Base-by-base conservation (phyloP, 2,113 vertebrate genomes). In the Eulemur rufifrons region DNA sequence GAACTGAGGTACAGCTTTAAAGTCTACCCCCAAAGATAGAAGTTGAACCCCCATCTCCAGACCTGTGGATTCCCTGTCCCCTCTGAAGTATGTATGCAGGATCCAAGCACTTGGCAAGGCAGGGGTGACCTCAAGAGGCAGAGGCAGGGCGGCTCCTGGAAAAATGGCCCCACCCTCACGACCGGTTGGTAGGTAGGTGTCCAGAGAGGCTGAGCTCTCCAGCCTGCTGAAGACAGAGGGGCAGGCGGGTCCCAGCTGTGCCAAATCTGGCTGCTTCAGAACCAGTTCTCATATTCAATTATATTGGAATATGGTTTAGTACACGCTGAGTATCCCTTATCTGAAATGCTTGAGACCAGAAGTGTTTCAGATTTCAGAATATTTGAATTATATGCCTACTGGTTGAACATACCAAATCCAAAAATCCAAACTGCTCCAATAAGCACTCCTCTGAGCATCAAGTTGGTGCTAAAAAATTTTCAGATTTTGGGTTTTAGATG, bases 121-220 rank as follows among this genome's bases (percentile, higher is more conserved):
- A 93, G 59, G 86, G 86, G 47, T 63, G 88, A 74, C 71, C 71
- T 96, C 85, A 69, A 94, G 52, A 83, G 27, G 52, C 69, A 81
- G 64, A 96, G 56, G 61, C 77, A n/a, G 7, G 61, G 85, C 96
- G 80, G 34, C 9, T 8, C 63, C 37, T 77, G 50, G 12, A 59
- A 59, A 81, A 87, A 68, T 0, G 0, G 54, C 34, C 34, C 23
- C 13, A 11, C 10, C 86, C 32, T 20, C 37, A 34, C 59, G 71
- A 54, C 7, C 10, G 25, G 34, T 6, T 8, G 39, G 14, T 39
- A 81, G 66, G 32, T 23, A 81, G 61, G 32, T 23, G n/a, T 89
- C 59, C 71, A 56, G 63, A 73, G 23, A 74, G 29, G 54, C 52
- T 54, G 32, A 61, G 78, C 66, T 74, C 52, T 66, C 29, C 34